Conservation (phyloP, 1,140 invertebrate genomes). For the Delia radicum region DNA sequence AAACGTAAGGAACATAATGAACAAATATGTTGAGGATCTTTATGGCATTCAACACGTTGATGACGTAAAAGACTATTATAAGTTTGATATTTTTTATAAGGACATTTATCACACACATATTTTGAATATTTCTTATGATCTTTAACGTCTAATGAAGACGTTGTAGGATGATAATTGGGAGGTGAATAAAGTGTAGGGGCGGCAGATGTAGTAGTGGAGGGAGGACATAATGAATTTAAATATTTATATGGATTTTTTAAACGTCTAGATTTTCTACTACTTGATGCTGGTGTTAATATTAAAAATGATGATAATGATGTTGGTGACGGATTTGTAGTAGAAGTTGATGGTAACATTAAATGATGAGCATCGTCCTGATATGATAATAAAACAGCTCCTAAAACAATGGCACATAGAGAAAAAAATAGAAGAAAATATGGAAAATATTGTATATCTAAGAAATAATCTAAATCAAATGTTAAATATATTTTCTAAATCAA, state of each 20-base stretch:
- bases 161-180: too few species aligned
- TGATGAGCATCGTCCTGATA: neutral
- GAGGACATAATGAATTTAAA: neutral
- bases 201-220: neutral
- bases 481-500: neutral
- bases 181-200: too few species aligned
- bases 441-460: neutral
- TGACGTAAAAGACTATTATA: constrained; percentile 17
- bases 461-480: too few species aligned
- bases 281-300: neutral
- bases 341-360: neutral
- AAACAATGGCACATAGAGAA: neutral
- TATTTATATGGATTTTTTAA: neutral
- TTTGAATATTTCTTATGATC: neutral
- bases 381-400: neutral
- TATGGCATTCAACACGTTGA: constrained; percentile 26
- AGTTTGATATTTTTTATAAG: constrained; percentile 10
- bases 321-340: neutral
- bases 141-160: neutral
- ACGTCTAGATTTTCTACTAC: neutral
- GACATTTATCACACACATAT: constrained; percentile 14
- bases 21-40: constrained; percentile 20
- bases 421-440: neutral
- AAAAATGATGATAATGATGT: neutral
- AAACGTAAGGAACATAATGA: constrained; percentile 3